phyloP scores from a whole-genome alignment of 2,797 vertebrate genomes.

The Gymnodraco acuticeps region DNA sequence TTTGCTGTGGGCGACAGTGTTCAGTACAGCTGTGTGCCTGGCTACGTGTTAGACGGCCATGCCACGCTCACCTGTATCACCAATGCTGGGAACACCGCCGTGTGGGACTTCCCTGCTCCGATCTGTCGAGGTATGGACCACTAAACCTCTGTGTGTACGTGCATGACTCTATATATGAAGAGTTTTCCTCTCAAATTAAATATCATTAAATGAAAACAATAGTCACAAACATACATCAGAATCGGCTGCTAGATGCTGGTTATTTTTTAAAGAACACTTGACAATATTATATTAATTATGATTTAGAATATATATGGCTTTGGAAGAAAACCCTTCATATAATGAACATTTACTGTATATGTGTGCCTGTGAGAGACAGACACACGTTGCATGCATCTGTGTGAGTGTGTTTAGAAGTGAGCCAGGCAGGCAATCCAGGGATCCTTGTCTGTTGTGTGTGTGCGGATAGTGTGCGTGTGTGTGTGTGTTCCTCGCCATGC shows the following conservation, averaged over 20 bases:
- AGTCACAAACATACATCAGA: not conserved
- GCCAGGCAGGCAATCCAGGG: conserved; percentile 15
- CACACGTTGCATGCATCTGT: conserved; percentile 40
- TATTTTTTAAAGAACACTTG: not conserved
- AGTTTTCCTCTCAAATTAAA: conserved; percentile 47
- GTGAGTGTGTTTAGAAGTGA: not conserved
- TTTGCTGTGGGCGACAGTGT: conserved; percentile 76
- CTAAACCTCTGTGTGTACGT: conserved; percentile 21
- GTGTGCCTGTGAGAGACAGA: conserved; percentile 45
- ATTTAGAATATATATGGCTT: not conserved
- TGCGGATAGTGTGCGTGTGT: not conserved
- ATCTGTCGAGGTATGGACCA: conserved; percentile 77
- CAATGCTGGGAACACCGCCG: conserved; percentile 77
- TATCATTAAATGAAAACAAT: not conserved
- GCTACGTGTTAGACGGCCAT: conserved; percentile 80
- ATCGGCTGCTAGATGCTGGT: not conserved
- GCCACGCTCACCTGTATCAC: conserved; percentile 79
- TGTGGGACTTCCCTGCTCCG: conserved; percentile 83
- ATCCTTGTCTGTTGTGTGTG: conserved; percentile 11
- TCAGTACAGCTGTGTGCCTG: conserved; percentile 78
- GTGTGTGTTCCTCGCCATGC: not conserved
- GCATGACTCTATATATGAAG: conserved; percentile 49
- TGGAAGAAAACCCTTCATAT: conserved; percentile 54
- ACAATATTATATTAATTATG: not conserved
- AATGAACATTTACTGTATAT: not conserved